phyloP scores from a whole-genome alignment of 2,113 vertebrate species.

The Rhinopomastus cyanomelas region DNA sequence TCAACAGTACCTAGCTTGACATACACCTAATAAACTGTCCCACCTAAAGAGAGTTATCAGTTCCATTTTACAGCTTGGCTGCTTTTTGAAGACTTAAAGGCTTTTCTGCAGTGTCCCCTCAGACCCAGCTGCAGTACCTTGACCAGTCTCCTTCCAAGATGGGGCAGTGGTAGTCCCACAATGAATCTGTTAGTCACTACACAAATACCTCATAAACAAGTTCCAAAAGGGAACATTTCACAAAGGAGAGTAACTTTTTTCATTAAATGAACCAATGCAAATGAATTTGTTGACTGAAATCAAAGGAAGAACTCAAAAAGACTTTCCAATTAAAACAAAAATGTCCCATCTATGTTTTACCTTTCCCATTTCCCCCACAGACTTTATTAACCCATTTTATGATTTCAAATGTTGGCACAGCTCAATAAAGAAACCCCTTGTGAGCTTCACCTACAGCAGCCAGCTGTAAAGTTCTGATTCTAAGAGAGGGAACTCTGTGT shows the following conservation, averaged over 20 bases:
- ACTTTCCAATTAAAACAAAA: not conserved
- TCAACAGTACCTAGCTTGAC: too few relatives aligned
- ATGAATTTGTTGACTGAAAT: not conserved
- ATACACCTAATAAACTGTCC: not conserved
- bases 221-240: not conserved
- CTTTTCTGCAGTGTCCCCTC: not conserved
- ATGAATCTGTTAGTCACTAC: not conserved
- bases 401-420: not conserved
- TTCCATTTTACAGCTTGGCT: not conserved
- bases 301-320: not conserved
- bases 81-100: not conserved
- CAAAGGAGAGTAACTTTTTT: not conserved
- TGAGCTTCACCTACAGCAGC: not conserved
- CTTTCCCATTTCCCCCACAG: not conserved
- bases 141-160: not conserved
- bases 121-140: not conserved
- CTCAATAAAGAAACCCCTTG: not conserved
- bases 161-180: not conserved
- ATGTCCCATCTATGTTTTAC: not conserved
- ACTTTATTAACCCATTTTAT: not conserved
- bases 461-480: not conserved
- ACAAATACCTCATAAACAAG: not conserved
- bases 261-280: not conserved
- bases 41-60: not conserved
- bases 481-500: not conserved